These are phyloP conservation scores for Meganola albula DNA, from an alignment of 2,888 invertebrate genomes.

Conservation along the genomic window DNA sequence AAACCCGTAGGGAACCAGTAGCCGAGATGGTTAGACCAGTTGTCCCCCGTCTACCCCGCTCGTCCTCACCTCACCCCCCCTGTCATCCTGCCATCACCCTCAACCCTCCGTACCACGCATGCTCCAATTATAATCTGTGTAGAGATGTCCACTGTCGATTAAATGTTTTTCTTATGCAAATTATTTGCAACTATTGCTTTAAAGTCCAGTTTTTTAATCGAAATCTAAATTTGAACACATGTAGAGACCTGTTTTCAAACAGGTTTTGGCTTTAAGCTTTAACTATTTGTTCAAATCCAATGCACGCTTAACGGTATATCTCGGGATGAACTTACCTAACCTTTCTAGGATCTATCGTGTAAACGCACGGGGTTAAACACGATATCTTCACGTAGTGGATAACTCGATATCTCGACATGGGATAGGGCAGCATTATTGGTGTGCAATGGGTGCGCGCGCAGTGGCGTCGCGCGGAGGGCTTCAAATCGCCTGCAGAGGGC, in stretches of 20 bases:
- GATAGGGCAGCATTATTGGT: conserved; percentile 71
- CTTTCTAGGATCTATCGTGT: conserved; percentile 43
- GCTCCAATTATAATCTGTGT: conserved; percentile 77
- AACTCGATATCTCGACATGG: conserved; percentile 72
- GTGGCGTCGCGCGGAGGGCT: conserved; percentile 68
- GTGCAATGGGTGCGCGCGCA: conserved; percentile 66
- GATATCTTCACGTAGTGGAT: conserved; percentile 52
- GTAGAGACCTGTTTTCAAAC: neutral
- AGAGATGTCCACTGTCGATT: conserved; percentile 74
- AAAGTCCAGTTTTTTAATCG: too few relatives aligned
- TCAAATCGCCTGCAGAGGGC: conserved; percentile 74
- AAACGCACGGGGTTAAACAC: conserved; percentile 55
- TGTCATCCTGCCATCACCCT: conserved; percentile 27
- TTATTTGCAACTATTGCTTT: conserved; percentile 13
- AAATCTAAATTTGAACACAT: neutral
- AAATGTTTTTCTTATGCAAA: conserved; percentile 33
- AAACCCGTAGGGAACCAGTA: too few relatives aligned
- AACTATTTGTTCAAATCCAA: too few relatives aligned
- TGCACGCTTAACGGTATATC: too few relatives aligned
- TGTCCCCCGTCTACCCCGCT: too few relatives aligned
- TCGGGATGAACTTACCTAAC: too few relatives aligned
- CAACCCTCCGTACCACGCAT: conserved; percentile 71
- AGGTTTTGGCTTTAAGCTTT: too few relatives aligned
- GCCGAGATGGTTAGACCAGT: too few relatives aligned
- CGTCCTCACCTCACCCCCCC: conserved; percentile 40